Percentiles rank a stretch among this genome's conserved stretches.
Conservation (phyloP, 2,113 vertebrate genomes). For the Dunckerocampus dactyliophorus region DNA sequence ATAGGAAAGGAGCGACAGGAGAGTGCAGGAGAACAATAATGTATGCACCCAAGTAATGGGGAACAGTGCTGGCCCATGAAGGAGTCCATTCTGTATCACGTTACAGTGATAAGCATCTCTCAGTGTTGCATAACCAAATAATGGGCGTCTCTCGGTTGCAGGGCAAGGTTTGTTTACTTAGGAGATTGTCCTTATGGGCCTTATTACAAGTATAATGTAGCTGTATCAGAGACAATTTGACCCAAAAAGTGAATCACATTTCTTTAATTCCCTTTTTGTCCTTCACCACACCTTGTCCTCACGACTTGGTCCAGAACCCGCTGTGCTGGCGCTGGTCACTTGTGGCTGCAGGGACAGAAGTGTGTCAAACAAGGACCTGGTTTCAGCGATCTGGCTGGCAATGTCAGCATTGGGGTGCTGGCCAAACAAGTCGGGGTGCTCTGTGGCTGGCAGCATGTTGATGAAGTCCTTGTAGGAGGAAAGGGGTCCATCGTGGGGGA, state of each 20-base stretch:
- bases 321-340: slow-evolving; percentile 59
- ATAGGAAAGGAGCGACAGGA: not conserved
- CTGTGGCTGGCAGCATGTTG: slow-evolving; percentile 72
- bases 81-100: slow-evolving; percentile 19
- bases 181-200: no score
- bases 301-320: slow-evolving; percentile 59
- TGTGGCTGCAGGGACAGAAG: slow-evolving; percentile 86
- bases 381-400: slow-evolving; percentile 82
- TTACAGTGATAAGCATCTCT: slow-evolving; percentile 18
- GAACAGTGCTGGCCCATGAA: not conserved
- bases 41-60: not conserved
- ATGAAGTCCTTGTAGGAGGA: slow-evolving; percentile 75
- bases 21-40: not conserved
- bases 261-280: no score
- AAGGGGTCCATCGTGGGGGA: slow-evolving; percentile 77
- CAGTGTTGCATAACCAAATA: not conserved
- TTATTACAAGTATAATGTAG: no score
- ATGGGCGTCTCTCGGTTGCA: no score
- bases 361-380: slow-evolving; percentile 79
- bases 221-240: no score
- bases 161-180: no score
- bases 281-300: slow-evolving; percentile 77
- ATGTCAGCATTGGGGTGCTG: slow-evolving; percentile 86
- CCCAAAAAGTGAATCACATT: no score
- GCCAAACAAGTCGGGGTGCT: slow-evolving; percentile 83